A percentile compares a stretch with the other conserved stretches of the same genome.
phyloP scores from a whole-genome alignment of 2,888 invertebrate genomes.

The Axea sp. region DNA sequence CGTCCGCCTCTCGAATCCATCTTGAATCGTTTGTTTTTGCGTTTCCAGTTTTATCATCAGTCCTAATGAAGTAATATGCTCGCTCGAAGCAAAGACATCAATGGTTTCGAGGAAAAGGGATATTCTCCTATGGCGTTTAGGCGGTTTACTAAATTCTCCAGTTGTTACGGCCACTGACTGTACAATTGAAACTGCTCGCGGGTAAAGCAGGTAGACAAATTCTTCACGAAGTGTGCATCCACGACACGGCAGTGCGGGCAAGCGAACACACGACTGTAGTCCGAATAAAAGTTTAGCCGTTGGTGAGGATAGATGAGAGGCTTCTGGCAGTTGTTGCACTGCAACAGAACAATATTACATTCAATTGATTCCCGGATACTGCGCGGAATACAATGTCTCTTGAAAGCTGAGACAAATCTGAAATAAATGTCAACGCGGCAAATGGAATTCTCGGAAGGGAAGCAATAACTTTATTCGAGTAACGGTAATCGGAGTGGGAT shows the following conservation, averaged over 20 bases:
- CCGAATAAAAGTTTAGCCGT: slow-evolving; percentile 94
- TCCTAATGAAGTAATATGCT: slow-evolving; percentile 64
- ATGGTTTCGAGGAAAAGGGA: slow-evolving; percentile 72
- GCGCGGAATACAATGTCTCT: neutral
- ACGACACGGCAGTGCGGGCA: slow-evolving; percentile 94
- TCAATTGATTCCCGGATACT: neutral
- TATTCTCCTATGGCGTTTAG: slow-evolving; percentile 67
- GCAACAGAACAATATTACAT: slow-evolving; percentile 67
- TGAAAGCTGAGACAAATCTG: slow-evolving; percentile 20
- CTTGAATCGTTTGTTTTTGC: slow-evolving; percentile 5
- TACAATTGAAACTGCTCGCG: slow-evolving; percentile 85
- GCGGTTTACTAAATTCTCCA: slow-evolving; percentile 74
- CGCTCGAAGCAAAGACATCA: slow-evolving; percentile 73
- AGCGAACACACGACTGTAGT: slow-evolving; percentile 94
- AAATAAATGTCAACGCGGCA: neutral
- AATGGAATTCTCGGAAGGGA: slow-evolving; percentile 18
- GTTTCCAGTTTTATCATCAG: slow-evolving; percentile 4
- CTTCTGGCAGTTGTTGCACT: slow-evolving; percentile 96
- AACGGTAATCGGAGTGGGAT: slow-evolving; percentile 1
- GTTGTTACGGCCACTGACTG: slow-evolving; percentile 92
- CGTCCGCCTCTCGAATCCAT: slow-evolving; percentile 40
- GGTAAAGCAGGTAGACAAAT: slow-evolving; percentile 90
- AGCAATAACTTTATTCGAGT: slow-evolving; percentile 23
- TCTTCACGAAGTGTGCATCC: slow-evolving; percentile 97
- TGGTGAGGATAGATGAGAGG: slow-evolving; percentile 92